These are phyloP conservation scores for Heloderma charlesbogerti DNA, from an alignment of 2,113 vertebrate genomes.

Conservation along the genomic window DNA sequence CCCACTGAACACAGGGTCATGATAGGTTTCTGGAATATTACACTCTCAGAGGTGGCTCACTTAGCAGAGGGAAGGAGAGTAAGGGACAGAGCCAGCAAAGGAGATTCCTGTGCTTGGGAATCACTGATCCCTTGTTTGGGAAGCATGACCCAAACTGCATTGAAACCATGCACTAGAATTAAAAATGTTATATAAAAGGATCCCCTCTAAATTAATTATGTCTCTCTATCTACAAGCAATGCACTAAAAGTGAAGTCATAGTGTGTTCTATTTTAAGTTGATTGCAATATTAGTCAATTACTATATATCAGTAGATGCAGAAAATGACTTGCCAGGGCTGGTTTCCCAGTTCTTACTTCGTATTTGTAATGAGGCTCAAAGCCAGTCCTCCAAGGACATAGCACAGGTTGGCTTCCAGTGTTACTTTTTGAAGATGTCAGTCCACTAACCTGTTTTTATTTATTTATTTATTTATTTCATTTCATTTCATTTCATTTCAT, in stretches of 20 bases:
- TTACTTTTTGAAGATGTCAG: neutral
- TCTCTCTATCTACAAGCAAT: slow-evolving; percentile 51
- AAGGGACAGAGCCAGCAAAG: neutral
- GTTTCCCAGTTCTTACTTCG: slow-evolving; percentile 45
- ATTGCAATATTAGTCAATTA: slow-evolving; percentile 67
- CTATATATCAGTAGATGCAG: slow-evolving; percentile 38
- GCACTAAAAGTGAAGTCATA: slow-evolving; percentile 55
- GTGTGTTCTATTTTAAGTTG: slow-evolving; percentile 59
- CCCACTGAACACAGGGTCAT: neutral
- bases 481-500: too few species aligned
- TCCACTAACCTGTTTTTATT: too few species aligned
- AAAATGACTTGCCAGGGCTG: slow-evolving; percentile 44
- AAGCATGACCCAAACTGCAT: neutral
- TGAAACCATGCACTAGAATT: slow-evolving; percentile 46
- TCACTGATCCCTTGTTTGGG: neutral
- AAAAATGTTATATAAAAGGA: slow-evolving; percentile 59
- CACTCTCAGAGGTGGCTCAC: neutral
- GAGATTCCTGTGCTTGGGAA: neutral
- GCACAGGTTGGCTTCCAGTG: neutral
- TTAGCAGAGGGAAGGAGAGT: neutral
- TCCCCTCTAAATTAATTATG: slow-evolving; percentile 65
- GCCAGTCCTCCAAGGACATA: neutral
- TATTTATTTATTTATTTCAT: too few species aligned
- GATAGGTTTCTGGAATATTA: neutral
- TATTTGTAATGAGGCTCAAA: neutral